Base-by-base conservation (phyloP, 2,888 invertebrate species). In the Monoplex corrugatus region DNA sequence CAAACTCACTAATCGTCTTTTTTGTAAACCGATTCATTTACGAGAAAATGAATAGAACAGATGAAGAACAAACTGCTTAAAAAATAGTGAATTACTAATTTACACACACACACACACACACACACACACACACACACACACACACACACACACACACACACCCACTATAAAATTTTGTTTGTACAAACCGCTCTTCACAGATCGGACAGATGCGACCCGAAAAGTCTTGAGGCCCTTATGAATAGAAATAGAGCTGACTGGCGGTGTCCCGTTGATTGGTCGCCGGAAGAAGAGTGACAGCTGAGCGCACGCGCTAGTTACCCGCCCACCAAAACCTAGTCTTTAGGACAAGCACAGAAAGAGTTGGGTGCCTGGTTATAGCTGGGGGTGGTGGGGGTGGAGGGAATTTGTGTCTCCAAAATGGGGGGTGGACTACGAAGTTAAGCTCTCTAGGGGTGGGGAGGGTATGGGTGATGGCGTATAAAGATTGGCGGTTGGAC, bases 221-320 rank as follows among this genome's bases (percentile, higher is more conserved):
- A n/a, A 40, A n/a, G 57, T 57, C 50, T 80, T n/a, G 1, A 38
- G 38, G 38, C 57, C 63, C 87, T 57, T 43, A n/a, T 32, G 35
- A 19, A 32, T 5, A 28, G 13, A 28, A 38, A n/a, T n/a, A n/a
- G n/a, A n/a, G n/a, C n/a, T n/a, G n/a, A n/a, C n/a, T n/a, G n/a
- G n/a, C 87, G 10, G 16, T 57, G 32, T n/a, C 23, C 2, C 78
- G 40, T 32, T 80, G 50, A 87, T 87, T 87, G 87, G 87, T 87
- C 87, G 87, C 87, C 87, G 5, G 6, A 2, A 10, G 13, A 40
- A 35, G 88, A 83, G 28, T 68, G 82, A 83, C 88, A 80, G 68
- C 68, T 83, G 68, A 19, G 44, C 88, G 50, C 88, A 72, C 88
- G 88, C 88, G 43, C 57, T 43, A 1, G 32, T 83, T 80, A 83